Conservation (phyloP, 2,888 invertebrate species). For the Zele albiditarsus region DNA sequence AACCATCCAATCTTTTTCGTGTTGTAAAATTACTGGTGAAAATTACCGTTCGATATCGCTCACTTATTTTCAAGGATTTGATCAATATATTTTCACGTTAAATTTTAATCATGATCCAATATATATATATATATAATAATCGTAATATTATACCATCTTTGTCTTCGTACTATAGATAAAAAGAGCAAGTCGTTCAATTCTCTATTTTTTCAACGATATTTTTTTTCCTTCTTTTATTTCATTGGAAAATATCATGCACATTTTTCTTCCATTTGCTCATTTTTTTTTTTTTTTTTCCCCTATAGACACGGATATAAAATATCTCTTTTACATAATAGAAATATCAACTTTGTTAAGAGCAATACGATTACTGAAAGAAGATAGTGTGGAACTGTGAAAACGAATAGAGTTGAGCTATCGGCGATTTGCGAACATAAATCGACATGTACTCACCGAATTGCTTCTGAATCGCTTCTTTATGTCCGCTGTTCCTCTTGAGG, state of each 20-base stretch:
- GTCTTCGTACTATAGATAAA: background rate
- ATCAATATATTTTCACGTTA: slow-evolving; percentile 10
- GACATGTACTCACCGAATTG: slow-evolving; percentile 71
- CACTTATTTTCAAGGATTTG: slow-evolving; percentile 15
- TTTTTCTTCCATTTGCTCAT: background rate
- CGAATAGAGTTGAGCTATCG: slow-evolving; percentile 62
- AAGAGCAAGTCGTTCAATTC: too few species aligned
- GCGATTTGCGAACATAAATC: slow-evolving; percentile 68
- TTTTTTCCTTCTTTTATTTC: too few species aligned
- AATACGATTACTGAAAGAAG: background rate
- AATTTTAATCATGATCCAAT: slow-evolving; percentile 10
- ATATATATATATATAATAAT: background rate
- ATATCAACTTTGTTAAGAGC: slow-evolving; percentile 3
- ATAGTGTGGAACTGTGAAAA: slow-evolving; percentile 15
- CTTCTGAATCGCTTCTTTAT: slow-evolving; percentile 69
- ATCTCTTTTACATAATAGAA: background rate
- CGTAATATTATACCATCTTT: background rate
- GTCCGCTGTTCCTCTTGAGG: slow-evolving; percentile 56
- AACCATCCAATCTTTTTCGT: slow-evolving; percentile 12
- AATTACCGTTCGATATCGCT: slow-evolving; percentile 20
- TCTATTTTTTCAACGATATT: too few species aligned
- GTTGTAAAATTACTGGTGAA: slow-evolving; percentile 20
- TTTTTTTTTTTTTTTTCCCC: background rate
- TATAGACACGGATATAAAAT: too few species aligned
- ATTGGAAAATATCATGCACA: too few species aligned